These are phyloP conservation scores for Tretioscincus oriximinensis DNA, from an alignment of 2,113 vertebrate species.

Conservation along the genomic window DNA sequence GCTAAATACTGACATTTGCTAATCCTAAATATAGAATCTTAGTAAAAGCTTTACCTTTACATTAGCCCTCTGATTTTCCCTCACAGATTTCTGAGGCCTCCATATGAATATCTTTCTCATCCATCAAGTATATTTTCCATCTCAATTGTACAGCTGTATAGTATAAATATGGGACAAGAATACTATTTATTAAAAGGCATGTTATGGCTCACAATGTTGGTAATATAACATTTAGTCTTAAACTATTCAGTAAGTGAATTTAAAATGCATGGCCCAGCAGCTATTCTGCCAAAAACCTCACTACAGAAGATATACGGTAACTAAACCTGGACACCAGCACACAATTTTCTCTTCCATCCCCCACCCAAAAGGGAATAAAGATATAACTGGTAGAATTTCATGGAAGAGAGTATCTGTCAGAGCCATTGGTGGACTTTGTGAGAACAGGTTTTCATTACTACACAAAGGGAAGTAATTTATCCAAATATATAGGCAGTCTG, in stretches of 20 bases:
- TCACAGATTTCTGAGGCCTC: no score
- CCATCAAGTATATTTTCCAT: no score
- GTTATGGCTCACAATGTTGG: neutral
- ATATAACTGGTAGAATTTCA: neutral
- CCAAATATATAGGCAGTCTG: neutral
- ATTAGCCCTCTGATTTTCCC: no score
- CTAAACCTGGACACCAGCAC: neutral
- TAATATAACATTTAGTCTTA: neutral
- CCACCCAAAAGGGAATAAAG: neutral
- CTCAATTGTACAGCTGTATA: no score
- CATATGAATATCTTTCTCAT: no score
- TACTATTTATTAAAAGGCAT: no score
- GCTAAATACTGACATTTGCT: no score
- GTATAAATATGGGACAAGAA: no score
- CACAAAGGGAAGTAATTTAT: neutral
- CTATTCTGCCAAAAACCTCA: slow-evolving; percentile 21
- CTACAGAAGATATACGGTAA: neutral
- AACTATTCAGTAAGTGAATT: slow-evolving; percentile 10
- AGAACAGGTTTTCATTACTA: neutral
- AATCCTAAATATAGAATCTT: no score
- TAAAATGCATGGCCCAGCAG: neutral
- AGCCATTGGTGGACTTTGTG: fast-evolving
- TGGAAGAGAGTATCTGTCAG: neutral
- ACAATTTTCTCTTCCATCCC: neutral
- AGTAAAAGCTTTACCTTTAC: no score